Percentiles rank a stretch among this genome's conserved stretches.
phyloP scores from a whole-genome alignment of 2,888 invertebrate species.

The Lasioglossum oenotherae region DNA sequence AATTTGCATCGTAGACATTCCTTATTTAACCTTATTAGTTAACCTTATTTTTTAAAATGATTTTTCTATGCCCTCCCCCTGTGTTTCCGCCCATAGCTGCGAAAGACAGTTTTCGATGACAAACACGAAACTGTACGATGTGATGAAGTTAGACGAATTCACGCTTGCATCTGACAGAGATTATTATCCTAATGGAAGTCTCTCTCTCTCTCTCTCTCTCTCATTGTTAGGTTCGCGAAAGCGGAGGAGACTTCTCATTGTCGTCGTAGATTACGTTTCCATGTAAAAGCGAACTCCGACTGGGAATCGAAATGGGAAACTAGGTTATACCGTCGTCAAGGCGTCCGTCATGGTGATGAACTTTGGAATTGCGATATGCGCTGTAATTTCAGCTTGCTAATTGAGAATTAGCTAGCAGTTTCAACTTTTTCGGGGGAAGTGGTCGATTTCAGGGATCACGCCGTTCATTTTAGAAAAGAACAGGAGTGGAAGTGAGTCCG shows the following conservation, averaged over 20 bases:
- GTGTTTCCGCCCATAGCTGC: not conserved
- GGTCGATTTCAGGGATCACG: no score
- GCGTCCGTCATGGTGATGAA: constrained; percentile 31
- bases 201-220: constrained; percentile 34
- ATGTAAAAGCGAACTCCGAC: constrained; percentile 32
- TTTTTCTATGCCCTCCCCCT: no score
- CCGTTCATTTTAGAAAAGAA: no score
- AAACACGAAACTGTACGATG: not conserved
- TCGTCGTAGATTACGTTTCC: constrained; percentile 51
- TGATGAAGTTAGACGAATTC: constrained; percentile 36
- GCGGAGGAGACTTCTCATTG: constrained; percentile 46
- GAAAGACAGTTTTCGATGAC: not conserved
- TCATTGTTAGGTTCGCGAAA: constrained; percentile 32
- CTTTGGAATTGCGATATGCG: constrained; percentile 41
- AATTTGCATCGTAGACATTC: not conserved
- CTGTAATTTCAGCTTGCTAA: constrained; percentile 24
- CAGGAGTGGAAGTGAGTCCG: no score
- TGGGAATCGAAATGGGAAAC: constrained; percentile 53
- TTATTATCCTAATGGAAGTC: constrained; percentile 55
- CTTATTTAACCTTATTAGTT: no score
- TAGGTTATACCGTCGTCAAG: constrained; percentile 42
- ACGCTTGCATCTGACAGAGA: constrained; percentile 6
- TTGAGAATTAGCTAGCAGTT: not conserved
- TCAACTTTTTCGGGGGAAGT: constrained; percentile 1
- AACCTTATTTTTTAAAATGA: not conserved